Base-by-base conservation (phyloP, 2,113 vertebrate genomes). In the Hippoglossus stenolepis region DNA sequence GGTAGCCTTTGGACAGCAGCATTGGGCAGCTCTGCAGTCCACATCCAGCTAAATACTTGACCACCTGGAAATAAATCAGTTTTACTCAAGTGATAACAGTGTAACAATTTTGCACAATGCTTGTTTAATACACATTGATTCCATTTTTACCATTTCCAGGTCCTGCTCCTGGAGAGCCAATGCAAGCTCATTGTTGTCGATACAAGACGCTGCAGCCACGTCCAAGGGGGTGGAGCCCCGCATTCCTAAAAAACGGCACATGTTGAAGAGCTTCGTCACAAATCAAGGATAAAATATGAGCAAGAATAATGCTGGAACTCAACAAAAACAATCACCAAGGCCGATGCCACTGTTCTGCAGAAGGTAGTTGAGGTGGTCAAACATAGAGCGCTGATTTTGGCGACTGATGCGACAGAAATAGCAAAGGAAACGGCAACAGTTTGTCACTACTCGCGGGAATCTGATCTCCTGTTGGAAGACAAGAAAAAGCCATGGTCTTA, bases 371-470 rank as follows among this genome's bases (percentile, higher is more conserved):
- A 98, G 94, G 73, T 98, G 97, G 85, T 98, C 96, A 10, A 98
- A 98, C 97, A 98, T 98, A 73, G 97, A 96, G 1, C 97, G 95
- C 75, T 98, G 97, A 88, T 97, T 98, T 81, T 98, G 97, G 4
- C 97, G 95, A 89, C 97, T 98, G 85, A 98, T 98, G 23, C 97
- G 95, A 78, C 97, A 97, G 92, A 98, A 98, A 70, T 97, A 98
- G 89, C 97, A 98, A 72, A 98, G 94, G 84, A 98, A 98, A 10
- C 97, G 96, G 73, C 97, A 98, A 83, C 97, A 98, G 91, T 96
- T 98, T n/a, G 97, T 98, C 87, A 98, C 97, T 94, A 98, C 96
- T 67, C 96, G 95, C 31, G 97, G 97, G 76, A 98, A 98, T 83
- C 97, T 93, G 88, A 98, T 98, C 88, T 98, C 97, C 97, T 98